Evolutionary conservation across 2,113 vertebrate species (phyloP), one percentile per base, ranked within the genome.

Genomic region (Myiozetetes cayanensis): DNA sequence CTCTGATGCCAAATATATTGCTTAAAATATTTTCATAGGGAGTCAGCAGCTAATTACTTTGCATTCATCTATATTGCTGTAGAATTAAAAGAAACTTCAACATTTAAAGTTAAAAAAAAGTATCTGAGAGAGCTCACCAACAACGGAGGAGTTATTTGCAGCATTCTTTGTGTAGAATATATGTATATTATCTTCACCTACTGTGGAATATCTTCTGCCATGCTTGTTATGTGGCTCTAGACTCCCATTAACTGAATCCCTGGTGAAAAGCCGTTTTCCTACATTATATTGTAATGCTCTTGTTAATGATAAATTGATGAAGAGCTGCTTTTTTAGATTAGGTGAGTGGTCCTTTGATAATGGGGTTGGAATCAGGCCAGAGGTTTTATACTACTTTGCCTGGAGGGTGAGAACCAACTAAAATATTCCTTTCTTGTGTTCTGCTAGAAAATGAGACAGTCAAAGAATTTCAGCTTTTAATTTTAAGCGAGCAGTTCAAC

Each of bases 291-390:
- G 98, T 98, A 98, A 98, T 98, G 96, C 93, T 98, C 98, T 99
- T 98, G 98, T 99, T 99, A 99, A 98, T 99, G 98, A 99, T 98
- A 98, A 98, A 99, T 99, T 98, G 98, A 99, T 99, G 98, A 99
- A 98, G 98, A 98, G 97, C 96, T 97, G 97, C 98, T 98, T 98
- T 98, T 98, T 98, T 98, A 98, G 98, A 98, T 98, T 98, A 98
- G 96, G 98, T 98, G 98, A 98, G 92, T 98, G 98, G 97, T 97
- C 97, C 98, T 98, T 97, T 99, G 98, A 98, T 98, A 98, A 99
- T 98, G 98, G 97, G 96, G 96, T 98, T 98, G 98, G 98, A 99
- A 98, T 98, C 98, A 97, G 98, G 98, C 98, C 98, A 99, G 97
- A 96, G 97, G 89, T 95, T 98, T 98, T 98, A 97, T 97, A 97